Evolutionary conservation across 1,140 invertebrate genomes (phyloP).

Genomic region (Euwallacea similis): DNA sequence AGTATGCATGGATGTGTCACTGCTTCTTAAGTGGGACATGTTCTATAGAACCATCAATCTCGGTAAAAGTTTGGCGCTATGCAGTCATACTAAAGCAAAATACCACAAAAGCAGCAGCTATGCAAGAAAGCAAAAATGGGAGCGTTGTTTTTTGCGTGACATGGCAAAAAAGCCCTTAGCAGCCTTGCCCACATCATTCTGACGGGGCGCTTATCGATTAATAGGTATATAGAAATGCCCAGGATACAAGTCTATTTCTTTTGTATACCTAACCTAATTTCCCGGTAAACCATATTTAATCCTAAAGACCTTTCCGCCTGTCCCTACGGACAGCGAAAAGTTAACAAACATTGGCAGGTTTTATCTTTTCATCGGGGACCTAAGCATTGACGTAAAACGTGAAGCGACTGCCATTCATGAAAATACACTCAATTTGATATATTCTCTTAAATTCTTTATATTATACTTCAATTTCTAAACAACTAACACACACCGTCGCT

Average conservation of each 20-base stretch:
- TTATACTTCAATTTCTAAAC: no score
- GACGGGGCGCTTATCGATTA: constrained; percentile 25
- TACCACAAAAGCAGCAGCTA: constrained; percentile 5
- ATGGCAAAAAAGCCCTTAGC: constrained; percentile 22
- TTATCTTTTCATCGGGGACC: not conserved
- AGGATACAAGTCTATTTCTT: constrained; percentile 36
- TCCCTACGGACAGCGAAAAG: constrained; percentile 19
- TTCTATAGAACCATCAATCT: not conserved
- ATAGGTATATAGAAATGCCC: constrained; percentile 39
- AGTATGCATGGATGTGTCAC: not conserved
- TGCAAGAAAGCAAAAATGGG: constrained; percentile 19
- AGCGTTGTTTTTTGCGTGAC: constrained; percentile 24
- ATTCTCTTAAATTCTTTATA: no score
- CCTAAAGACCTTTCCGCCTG: constrained; percentile 12
- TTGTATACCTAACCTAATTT: constrained; percentile 38
- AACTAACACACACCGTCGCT: no score
- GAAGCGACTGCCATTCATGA: no score
- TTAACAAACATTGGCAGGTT: constrained; percentile 19
- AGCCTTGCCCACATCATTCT: constrained; percentile 21
- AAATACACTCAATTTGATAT: no score
- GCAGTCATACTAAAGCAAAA: constrained; percentile 14
- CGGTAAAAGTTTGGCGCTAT: constrained; percentile 11
- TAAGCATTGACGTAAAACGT: no score
- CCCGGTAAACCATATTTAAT: constrained; percentile 17
- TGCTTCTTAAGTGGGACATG: not conserved